Base-by-base conservation (phyloP, 2,888 invertebrate genomes). In the Coremacera marginata region DNA sequence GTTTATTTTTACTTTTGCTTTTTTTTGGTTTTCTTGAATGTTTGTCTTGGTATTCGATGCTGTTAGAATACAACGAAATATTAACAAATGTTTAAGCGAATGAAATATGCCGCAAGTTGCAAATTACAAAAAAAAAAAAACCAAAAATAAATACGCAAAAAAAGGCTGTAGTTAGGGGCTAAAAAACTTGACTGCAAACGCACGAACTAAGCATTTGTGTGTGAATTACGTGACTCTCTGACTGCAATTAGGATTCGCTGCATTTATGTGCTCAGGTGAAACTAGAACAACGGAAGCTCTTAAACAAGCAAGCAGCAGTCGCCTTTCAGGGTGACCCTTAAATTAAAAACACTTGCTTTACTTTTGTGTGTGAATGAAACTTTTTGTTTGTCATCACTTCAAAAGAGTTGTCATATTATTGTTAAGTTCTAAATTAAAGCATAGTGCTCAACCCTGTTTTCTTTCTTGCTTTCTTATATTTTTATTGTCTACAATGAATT, bases 171-270 rank as follows among this genome's bases (percentile, higher is more conserved):
- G 11, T 27, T 3, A 0, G 25, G 4, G 55, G 11, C 1, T 7
- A 22, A 55, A 55, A 2, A 9, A n/a, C n/a, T 55, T n/a, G 55
- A 14, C 19, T 55, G 55, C 19, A 22, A 22, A 37, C 34, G 34
- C 37, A 31, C 65, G 67, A 37, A 34, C 67, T 16, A 9, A 19
- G 44, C 22, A 37, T 37, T 65, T 67, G 19, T 37, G 67, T 65
- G 67, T 44, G 22, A 67, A 67, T 67, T 37, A 67, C 44, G 67
- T 44, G 67, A 67, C 37, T 37, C 37, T 16, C n/a, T n/a, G 16
- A 19, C 19, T 37, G 67, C 67, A 67, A 67, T 67, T 44, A 67
- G 67, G 67, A 67, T 67, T n/a, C n/a, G n/a, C n/a, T n/a, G n/a
- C n/a, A n/a, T n/a, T 22, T 22, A 37, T 19, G 67, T 34, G 37